Evolutionary conservation across 2,888 invertebrate genomes (phyloP).

Genomic region (Syrphus vitripennis): DNA sequence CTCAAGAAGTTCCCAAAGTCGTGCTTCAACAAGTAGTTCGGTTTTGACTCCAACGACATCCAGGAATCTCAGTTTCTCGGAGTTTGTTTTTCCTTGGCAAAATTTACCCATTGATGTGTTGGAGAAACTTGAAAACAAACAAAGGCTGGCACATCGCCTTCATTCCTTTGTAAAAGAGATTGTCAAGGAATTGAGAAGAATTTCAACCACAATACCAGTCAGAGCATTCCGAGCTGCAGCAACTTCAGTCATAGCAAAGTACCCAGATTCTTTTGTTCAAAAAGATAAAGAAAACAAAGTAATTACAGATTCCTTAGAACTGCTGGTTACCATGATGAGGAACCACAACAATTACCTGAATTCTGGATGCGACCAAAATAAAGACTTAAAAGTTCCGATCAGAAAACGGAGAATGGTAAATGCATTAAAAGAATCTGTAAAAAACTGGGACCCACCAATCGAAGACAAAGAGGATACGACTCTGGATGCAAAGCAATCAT

Average conservation of each 20-base stretch:
- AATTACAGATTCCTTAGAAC: background rate
- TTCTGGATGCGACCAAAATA: background rate
- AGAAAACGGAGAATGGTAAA: background rate
- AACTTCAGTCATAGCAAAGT: background rate
- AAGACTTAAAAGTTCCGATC: background rate
- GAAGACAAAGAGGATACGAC: background rate
- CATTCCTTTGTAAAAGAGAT: background rate
- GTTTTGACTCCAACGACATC: constrained; percentile 2
- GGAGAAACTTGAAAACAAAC: background rate
- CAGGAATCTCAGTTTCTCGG: background rate
- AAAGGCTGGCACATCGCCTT: constrained; percentile 2
- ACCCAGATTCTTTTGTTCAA: background rate
- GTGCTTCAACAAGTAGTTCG: background rate
- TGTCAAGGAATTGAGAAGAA: background rate
- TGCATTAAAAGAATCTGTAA: background rate
- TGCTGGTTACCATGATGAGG: background rate
- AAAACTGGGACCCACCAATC: background rate
- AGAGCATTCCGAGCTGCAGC: background rate
- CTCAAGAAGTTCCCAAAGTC: background rate
- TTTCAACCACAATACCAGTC: background rate
- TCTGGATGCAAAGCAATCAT: background rate
- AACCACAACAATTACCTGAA: constrained; percentile 4
- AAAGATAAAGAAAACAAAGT: background rate
- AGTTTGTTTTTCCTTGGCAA: background rate
- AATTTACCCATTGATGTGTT: background rate